Evolutionary conservation across 2,797 vertebrate species (phyloP).

Genomic region (Geotrypetes seraphini): DNA sequence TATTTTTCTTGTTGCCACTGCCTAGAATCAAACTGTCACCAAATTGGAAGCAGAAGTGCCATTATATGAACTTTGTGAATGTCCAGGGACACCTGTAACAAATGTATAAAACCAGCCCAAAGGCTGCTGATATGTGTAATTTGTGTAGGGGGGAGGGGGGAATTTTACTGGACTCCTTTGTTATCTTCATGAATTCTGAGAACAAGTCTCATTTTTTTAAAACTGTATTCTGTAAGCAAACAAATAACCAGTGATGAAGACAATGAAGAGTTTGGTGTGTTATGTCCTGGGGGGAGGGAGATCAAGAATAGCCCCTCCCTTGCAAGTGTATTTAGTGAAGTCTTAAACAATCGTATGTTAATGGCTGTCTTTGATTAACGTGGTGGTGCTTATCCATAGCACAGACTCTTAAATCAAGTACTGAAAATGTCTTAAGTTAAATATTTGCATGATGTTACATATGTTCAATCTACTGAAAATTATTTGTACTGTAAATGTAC

Average conservation of each 20-base stretch:
- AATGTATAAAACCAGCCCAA: slow-evolving; percentile 28
- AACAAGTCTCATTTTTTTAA: too few relatives aligned
- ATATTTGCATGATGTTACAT: slow-evolving; percentile 66
- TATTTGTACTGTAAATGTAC: slow-evolving; percentile 65
- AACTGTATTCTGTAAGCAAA: too few relatives aligned
- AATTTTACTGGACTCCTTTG: too few relatives aligned
- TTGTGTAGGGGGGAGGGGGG: too few relatives aligned
- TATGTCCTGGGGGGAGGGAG: slow-evolving; percentile 45
- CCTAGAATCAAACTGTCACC: slow-evolving; percentile 43
- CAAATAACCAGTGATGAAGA: too few relatives aligned
- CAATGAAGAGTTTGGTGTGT: too few relatives aligned
- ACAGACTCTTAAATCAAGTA: slow-evolving; percentile 55
- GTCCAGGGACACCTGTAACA: slow-evolving; percentile 31
- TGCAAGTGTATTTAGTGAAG: too few relatives aligned
- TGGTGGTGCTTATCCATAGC: slow-evolving; percentile 53
- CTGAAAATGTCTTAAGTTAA: slow-evolving; percentile 54
- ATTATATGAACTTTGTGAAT: slow-evolving; percentile 45
- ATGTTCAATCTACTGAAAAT: slow-evolving; percentile 56
- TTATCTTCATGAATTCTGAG: too few relatives aligned
- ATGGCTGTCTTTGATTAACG: slow-evolving; percentile 40
- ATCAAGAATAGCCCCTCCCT: too few relatives aligned
- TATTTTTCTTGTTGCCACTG: slow-evolving; percentile 28
- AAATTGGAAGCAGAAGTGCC: slow-evolving; percentile 51
- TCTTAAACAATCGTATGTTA: slow-evolving; percentile 42
- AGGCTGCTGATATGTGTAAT: too few relatives aligned